Evolutionary conservation across 2,797 vertebrate genomes (phyloP).

Genomic region (Pantherophis alleghaniensis): DNA sequence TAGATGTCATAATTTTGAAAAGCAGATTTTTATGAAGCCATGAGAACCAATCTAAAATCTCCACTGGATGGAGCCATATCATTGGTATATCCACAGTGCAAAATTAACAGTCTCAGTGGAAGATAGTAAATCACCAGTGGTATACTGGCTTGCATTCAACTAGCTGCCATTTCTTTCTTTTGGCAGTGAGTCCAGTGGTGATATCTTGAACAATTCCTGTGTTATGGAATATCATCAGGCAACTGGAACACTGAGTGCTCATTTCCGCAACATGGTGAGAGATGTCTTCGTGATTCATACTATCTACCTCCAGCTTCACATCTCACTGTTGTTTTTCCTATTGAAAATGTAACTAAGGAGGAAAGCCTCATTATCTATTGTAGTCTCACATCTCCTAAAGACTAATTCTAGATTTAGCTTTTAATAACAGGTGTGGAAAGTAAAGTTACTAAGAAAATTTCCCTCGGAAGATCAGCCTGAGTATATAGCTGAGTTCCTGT

Average conservation of each 20-base stretch:
- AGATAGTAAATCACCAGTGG: background rate
- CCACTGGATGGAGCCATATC: background rate
- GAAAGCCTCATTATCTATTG: background rate
- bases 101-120: background rate
- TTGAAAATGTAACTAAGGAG: background rate
- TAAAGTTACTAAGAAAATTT: background rate
- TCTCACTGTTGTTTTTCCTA: background rate
- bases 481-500: background rate
- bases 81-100: background rate
- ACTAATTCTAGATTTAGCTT: background rate
- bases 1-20: background rate
- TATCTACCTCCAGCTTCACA: rapidly evolving
- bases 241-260: slow-evolving; percentile 80
- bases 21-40: background rate
- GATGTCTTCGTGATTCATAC: background rate
- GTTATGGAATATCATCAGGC: slow-evolving; percentile 93
- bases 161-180: background rate
- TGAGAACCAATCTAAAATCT: background rate
- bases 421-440: background rate
- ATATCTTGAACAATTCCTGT: slow-evolving; percentile 94
- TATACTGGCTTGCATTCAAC: background rate
- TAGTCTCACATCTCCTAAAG: background rate
- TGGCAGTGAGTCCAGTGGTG: slow-evolving; percentile 89
- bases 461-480: background rate
- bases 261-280: slow-evolving; percentile 86